Evolutionary conservation across 2,888 invertebrate species (phyloP), one percentile per base, ranked within the genome.

Genomic region (Drepanosiphum platanoidis): DNA sequence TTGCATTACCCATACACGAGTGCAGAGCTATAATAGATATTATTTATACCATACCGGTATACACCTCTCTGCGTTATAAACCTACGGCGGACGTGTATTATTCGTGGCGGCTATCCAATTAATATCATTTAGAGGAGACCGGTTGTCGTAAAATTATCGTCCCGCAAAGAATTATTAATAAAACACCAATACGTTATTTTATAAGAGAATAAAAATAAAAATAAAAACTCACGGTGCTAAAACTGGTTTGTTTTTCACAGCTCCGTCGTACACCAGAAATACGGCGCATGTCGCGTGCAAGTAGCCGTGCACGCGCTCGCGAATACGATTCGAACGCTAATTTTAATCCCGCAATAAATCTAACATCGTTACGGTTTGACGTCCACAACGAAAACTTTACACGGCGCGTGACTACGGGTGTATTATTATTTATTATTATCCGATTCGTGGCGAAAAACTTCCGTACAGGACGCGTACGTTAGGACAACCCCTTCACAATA

Each of bases 231-330:
- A 32, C 27, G 2, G 52, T 36, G 70, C 18, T 58, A 81, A 70
- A 81, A 81, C 81, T 70, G 81, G 81, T 81, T 81, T 81, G 58
- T 81, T 58, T 81, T 81, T 81, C 71, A 81, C 81, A 71, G 70
- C 52, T 81, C 36, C 13, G 42, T 8, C n/a, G 68, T 39, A 4
- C 7, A 39, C 68, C 68, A 18, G 36, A 36, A 18, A 39, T 15
- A 22, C 75, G 22, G 30, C 46, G 22, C 74, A n/a, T 18, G 27
- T 61, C 5, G n/a, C 36, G 61, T 61, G n/a, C 46, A 74, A 74
- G 74, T 75, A 75, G 34, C 61, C 1, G n/a, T 58, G 58, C 18
- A 7, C 58, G n/a, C n/a, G n/a, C n/a, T n/a, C n/a, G 5, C 9
- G 61, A 27, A 61, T 27, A 61, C 27, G 22, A 61, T 61, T 4